Evolutionary conservation across 2,797 vertebrate species (phyloP).

Genomic region (Stomatorhinus walkeri): DNA sequence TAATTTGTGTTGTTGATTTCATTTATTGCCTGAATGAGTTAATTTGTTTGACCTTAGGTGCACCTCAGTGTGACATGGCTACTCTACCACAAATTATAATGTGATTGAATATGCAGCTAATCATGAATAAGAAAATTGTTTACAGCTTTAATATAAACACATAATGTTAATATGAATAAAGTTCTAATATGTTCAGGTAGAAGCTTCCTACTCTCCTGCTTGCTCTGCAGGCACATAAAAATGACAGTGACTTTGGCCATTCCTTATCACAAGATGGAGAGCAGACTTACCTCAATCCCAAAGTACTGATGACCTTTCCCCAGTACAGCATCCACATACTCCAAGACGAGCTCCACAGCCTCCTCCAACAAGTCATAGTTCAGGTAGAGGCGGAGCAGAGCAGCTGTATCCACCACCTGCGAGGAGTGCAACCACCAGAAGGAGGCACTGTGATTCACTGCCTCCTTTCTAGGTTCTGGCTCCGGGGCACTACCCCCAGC

Average conservation of each 20-base stretch:
- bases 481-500: neutral
- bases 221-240: neutral
- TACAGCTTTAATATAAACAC: neutral
- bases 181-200: neutral
- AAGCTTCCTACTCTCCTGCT: neutral
- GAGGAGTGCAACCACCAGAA: neutral
- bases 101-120: neutral
- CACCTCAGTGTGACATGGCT: neutral
- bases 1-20: neutral
- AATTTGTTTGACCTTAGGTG: neutral
- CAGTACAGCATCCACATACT: conserved; percentile 80
- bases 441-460: neutral
- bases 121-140: neutral
- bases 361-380: conserved; percentile 83
- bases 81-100: neutral
- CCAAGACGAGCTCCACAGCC: conserved; percentile 79
- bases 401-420: conserved; percentile 74
- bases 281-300: conserved; percentile 72
- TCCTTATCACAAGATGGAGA: neutral
- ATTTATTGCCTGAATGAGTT: neutral
- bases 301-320: conserved; percentile 88
- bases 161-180: neutral
- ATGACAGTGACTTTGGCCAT: neutral
- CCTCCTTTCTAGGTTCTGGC: neutral
- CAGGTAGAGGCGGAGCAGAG: conserved; percentile 83